phyloP scores from a whole-genome alignment of 2,888 invertebrate species.

The Lepidocyrtoides sp. region DNA sequence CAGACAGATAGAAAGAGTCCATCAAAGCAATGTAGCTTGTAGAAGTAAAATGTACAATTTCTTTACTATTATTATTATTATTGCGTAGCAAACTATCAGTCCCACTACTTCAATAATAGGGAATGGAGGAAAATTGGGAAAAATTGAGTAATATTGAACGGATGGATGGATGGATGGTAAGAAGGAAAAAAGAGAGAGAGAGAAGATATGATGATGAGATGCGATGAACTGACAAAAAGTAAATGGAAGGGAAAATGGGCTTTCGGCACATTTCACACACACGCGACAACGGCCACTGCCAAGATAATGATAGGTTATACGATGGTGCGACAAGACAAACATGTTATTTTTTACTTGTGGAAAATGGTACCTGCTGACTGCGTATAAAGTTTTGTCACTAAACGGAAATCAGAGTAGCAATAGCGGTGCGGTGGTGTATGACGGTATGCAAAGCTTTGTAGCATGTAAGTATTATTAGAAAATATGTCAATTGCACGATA shows the following conservation, averaged over 20 bases:
- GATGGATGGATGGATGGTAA: neutral
- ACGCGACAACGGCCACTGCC: neutral
- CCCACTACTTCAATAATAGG: neutral
- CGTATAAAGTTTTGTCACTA: neutral
- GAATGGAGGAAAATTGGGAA: neutral
- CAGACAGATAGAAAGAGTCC: neutral
- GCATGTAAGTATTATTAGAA: too few relatives aligned
- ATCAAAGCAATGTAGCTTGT: conserved; percentile 12
- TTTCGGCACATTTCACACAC: conserved; percentile 50
- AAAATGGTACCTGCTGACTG: neutral
- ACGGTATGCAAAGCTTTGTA: too few relatives aligned
- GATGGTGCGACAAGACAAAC: neutral
- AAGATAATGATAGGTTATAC: neutral
- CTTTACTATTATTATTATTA: conserved; percentile 24
- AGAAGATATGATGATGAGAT: conserved; percentile 5
- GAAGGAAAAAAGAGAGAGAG: neutral
- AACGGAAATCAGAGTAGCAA: neutral
- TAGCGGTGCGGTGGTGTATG: too few relatives aligned
- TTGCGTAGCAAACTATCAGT: too few relatives aligned
- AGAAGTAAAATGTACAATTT: conserved; percentile 29
- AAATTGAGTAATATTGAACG: conserved; percentile 40
- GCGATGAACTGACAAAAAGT: neutral
- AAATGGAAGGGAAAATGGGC: conserved; percentile 53
- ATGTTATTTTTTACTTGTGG: neutral
- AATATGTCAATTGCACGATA: too few relatives aligned